Conservation (phyloP, 2,888 invertebrate genomes). For the Catotricha subobsoleta region DNA sequence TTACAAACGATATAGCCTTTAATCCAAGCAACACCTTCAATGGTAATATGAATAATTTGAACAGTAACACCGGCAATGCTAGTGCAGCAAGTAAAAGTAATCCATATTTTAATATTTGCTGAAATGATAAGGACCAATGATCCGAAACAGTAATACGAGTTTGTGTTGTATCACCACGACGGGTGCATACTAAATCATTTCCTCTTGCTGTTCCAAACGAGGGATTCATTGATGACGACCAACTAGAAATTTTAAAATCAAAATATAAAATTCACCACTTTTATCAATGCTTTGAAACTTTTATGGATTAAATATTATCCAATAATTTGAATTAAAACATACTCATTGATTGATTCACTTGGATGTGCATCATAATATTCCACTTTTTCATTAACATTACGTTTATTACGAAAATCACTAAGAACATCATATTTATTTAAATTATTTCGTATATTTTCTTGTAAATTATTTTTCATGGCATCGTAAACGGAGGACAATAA, state of each 20-base stretch:
- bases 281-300: no score
- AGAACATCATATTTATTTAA: background rate
- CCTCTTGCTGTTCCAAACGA: no score
- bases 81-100: background rate
- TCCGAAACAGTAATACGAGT: background rate
- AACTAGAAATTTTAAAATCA: no score
- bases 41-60: slow-evolving; percentile 5
- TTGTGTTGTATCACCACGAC: background rate
- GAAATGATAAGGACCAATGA: background rate
- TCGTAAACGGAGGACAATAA: slow-evolving; percentile 6
- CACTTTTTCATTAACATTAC: slow-evolving; percentile 3
- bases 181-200: slow-evolving; percentile 4
- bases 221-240: no score
- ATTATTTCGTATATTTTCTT: background rate
- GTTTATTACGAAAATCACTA: slow-evolving; percentile 3
- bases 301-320: no score
- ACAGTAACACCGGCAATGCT: background rate
- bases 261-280: no score
- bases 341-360: slow-evolving; percentile 3
- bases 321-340: background rate
- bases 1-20: slow-evolving; percentile 1
- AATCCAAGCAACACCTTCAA: slow-evolving; percentile 3
- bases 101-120: background rate
- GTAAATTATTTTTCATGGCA: slow-evolving; percentile 6
- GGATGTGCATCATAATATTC: background rate